Percentiles rank a stretch among this genome's conserved stretches.
phyloP scores from a whole-genome alignment of 1,140 invertebrate genomes.

The Radopholus similis region DNA sequence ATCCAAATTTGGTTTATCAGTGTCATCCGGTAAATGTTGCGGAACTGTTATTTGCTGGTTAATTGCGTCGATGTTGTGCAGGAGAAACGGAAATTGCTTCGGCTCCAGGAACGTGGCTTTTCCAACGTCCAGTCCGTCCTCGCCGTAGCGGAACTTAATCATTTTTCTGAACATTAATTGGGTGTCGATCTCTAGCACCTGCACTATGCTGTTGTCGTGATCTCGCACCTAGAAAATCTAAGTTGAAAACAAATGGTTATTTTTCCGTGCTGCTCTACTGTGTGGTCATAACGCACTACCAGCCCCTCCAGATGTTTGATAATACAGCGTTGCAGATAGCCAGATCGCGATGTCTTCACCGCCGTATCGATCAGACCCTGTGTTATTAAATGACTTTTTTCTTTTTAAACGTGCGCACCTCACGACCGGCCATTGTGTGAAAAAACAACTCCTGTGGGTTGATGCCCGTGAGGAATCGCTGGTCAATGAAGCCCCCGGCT shows the following conservation, averaged over 20 bases:
- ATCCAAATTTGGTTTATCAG: slow-evolving; percentile 23
- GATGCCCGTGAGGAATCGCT: slow-evolving; percentile 93
- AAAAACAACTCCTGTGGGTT: slow-evolving; percentile 97
- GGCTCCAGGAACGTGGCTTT: slow-evolving; percentile 79
- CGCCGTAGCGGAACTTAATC: slow-evolving; percentile 81
- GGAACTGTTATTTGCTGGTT: background rate
- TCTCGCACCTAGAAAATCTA: too few relatives aligned
- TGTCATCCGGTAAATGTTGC: background rate
- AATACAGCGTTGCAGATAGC: slow-evolving; percentile 93
- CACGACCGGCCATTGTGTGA: slow-evolving; percentile 98
- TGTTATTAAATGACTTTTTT: too few relatives aligned
- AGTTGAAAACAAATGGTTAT: slow-evolving; percentile 80
- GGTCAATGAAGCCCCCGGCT: slow-evolving; percentile 91
- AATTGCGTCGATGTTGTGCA: slow-evolving; percentile 68
- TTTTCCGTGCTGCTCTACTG: too few relatives aligned
- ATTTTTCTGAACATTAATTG: background rate
- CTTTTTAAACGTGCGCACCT: slow-evolving; percentile 66
- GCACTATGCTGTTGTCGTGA: slow-evolving; percentile 85
- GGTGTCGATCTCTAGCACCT: slow-evolving; percentile 63
- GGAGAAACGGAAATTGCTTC: slow-evolving; percentile 76
- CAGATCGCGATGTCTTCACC: slow-evolving; percentile 86
- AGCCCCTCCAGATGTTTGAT: slow-evolving; percentile 96
- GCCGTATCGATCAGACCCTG: slow-evolving; percentile 71
- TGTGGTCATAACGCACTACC: slow-evolving; percentile 68
- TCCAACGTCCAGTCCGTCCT: slow-evolving; percentile 88